These are phyloP conservation scores for Drosophila borealis DNA, from an alignment of 2,888 invertebrate species.

Conservation along the genomic window DNA sequence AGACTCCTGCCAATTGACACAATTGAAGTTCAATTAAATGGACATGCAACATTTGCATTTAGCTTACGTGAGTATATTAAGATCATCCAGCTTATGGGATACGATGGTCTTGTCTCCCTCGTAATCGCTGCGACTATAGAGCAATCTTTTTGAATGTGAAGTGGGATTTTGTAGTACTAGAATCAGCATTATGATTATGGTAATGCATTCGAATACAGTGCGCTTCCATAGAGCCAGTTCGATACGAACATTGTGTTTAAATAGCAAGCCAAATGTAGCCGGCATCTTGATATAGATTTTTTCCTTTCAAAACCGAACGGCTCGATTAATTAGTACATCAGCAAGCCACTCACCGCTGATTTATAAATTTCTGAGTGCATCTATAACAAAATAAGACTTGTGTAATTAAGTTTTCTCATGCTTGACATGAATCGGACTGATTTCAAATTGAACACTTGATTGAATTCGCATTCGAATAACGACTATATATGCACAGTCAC, in stretches of 20 bases:
- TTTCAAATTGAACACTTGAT: not conserved
- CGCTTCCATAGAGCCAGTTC: conserved; percentile 59
- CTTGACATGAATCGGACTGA: conserved; percentile 32
- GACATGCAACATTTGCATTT: not conserved
- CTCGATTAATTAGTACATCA: conserved; percentile 12
- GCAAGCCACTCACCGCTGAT: conserved; percentile 7
- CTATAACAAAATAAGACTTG: conserved; percentile 18
- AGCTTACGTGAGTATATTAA: conserved; percentile 65
- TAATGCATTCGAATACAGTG: conserved; percentile 61
- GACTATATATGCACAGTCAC: not conserved
- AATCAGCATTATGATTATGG: conserved; percentile 54
- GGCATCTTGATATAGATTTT: conserved; percentile 55
- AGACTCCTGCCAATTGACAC: conserved; percentile 25
- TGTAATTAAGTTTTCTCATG: conserved; percentile 9
- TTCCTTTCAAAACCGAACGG: not conserved
- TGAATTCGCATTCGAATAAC: not conserved
- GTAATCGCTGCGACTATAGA: conserved; percentile 40
- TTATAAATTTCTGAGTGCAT: conserved; percentile 26
- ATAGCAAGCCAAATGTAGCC: conserved; percentile 53
- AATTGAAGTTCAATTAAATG: not conserved
- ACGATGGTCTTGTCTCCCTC: conserved; percentile 29
- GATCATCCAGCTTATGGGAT: conserved; percentile 51
- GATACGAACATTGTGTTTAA: conserved; percentile 58
- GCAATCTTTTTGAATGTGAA: conserved; percentile 38
- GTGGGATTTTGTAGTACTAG: conserved; percentile 56